phyloP scores from a whole-genome alignment of 2,113 vertebrate species.

The Chrysemys picta region DNA sequence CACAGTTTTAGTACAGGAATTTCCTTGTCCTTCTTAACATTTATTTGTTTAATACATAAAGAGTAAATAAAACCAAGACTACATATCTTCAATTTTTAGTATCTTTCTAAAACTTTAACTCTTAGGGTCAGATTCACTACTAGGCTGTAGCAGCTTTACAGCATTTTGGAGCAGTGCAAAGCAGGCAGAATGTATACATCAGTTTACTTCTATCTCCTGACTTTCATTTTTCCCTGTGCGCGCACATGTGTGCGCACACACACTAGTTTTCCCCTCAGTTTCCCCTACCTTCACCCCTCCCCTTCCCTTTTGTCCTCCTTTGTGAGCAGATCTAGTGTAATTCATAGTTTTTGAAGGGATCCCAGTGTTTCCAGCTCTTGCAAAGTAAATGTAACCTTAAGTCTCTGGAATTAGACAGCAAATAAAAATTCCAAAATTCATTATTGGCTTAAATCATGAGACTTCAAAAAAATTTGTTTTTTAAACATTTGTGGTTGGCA shows the following conservation, averaged over 20 bases:
- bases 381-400: not conserved
- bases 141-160: not conserved
- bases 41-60: too few relatives aligned
- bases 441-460: not conserved
- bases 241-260: not conserved
- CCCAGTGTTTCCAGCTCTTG: not conserved
- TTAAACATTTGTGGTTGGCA: not conserved
- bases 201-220: not conserved
- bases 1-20: too few relatives aligned
- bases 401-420: not conserved
- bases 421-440: not conserved
- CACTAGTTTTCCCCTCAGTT: not conserved
- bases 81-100: too few relatives aligned
- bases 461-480: not conserved
- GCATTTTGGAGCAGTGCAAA: not conserved
- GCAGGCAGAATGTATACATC: not conserved
- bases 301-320: not conserved
- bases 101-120: not conserved
- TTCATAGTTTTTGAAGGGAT: not conserved
- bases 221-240: not conserved
- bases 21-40: too few relatives aligned
- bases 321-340: not conserved
- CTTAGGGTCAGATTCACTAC: not conserved
- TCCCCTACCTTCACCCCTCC: not conserved
- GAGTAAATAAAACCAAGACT: too few relatives aligned